These are phyloP conservation scores for Turritopsis dohrnii DNA, from an alignment of 30 jellyfish, hydroid and myxozoan species.

Conservation along the genomic window DNA sequence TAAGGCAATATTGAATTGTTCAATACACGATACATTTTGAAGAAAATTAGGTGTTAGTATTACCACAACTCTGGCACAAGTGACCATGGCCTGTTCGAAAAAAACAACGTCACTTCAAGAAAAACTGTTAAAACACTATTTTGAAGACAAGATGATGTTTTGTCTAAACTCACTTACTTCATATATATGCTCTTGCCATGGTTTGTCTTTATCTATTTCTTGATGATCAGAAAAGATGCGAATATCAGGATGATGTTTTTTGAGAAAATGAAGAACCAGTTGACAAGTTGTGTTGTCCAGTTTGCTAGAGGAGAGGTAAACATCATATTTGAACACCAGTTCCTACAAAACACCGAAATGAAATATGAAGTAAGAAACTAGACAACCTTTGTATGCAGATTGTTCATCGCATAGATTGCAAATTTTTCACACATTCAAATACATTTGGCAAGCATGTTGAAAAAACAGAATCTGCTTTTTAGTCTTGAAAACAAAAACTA, in stretches of 20 bases:
- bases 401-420: too few species aligned
- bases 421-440: too few species aligned
- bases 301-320: constrained; percentile 11
- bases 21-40: constrained; percentile 58
- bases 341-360: not conserved
- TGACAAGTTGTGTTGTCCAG: not conserved
- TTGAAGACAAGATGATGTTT: not conserved
- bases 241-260: not conserved
- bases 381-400: too few species aligned
- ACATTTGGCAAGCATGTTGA: too few species aligned
- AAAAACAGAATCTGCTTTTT: too few species aligned
- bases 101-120: not conserved
- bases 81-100: constrained; percentile 57
- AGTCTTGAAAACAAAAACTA: too few species aligned
- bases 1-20: constrained; percentile 77
- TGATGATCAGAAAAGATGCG: constrained; percentile 46
- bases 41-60: constrained; percentile 50
- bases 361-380: not conserved
- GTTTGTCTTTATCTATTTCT: constrained; percentile 38
- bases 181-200: constrained; percentile 89
- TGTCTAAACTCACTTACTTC: constrained; percentile 58
- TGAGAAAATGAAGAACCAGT: not conserved
- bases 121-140: not conserved
- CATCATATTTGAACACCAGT: not conserved
- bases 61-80: constrained; percentile 67